phyloP scores from a whole-genome alignment of 2,113 vertebrate genomes.

The Sinocyclocheilus anophthalmus region DNA sequence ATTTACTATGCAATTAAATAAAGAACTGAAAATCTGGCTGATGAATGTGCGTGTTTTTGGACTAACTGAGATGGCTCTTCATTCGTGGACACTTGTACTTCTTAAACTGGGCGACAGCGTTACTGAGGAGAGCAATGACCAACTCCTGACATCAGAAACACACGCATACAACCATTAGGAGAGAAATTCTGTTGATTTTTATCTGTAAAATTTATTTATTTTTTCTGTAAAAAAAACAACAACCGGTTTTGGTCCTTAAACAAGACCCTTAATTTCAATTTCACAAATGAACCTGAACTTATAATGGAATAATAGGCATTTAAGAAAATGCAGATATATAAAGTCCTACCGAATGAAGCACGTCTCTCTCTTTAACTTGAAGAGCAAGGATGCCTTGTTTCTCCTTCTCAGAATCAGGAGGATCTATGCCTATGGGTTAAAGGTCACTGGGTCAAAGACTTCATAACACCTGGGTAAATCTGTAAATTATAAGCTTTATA shows the following conservation, averaged over 20 bases:
- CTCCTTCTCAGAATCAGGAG: conserved; percentile 94
- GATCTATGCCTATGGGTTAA: conserved; percentile 86
- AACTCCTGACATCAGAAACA: conserved; percentile 79
- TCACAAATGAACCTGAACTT: neutral
- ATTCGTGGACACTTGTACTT: conserved; percentile 98
- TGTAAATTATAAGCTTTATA: neutral
- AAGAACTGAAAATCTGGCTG: neutral
- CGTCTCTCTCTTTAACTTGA: conserved; percentile 86
- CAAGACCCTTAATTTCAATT: too few species aligned
- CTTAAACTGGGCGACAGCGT: conserved; percentile 97
- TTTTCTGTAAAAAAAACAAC: too few species aligned
- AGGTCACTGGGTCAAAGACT: neutral
- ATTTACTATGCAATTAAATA: neutral
- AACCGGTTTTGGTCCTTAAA: too few species aligned
- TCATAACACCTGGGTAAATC: neutral
- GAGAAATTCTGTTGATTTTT: neutral
- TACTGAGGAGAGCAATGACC: conserved; percentile 94
- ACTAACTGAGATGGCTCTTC: conserved; percentile 98
- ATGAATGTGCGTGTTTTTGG: neutral
- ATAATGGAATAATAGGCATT: neutral
- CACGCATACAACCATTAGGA: neutral
- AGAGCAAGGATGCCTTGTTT: conserved; percentile 88
- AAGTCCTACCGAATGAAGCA: conserved; percentile 87
- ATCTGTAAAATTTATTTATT: too few species aligned
- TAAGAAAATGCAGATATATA: neutral